phyloP scores from a whole-genome alignment of 1,140 invertebrate species.

The Bombus impatiens region DNA sequence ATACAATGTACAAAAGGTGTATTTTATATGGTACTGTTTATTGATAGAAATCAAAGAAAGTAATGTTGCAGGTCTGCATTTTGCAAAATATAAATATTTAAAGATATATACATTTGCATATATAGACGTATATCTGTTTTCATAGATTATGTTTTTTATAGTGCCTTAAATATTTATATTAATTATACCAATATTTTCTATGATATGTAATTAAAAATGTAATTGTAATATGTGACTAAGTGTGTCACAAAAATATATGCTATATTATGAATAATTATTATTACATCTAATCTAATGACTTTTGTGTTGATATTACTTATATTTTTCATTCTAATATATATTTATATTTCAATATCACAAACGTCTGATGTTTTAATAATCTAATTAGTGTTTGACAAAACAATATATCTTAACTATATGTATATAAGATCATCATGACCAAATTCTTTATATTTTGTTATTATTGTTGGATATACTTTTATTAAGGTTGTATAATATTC shows the following conservation, averaged over 20 bases:
- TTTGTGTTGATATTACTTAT: neutral
- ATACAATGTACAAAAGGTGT: conserved; percentile 21
- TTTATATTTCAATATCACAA: neutral
- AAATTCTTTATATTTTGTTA: neutral
- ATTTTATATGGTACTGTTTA: conserved; percentile 27
- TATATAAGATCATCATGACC: neutral
- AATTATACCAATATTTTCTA: conserved; percentile 27
- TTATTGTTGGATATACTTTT: conserved; percentile 3
- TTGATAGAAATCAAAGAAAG: conserved; percentile 32
- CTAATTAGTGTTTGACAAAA: neutral
- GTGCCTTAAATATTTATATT: conserved; percentile 31
- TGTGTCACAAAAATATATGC: neutral
- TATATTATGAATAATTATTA: neutral
- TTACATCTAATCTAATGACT: neutral
- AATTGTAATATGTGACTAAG: neutral
- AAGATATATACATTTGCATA: conserved; percentile 19
- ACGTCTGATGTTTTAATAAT: neutral
- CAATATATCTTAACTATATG: neutral
- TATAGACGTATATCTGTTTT: conserved; percentile 39
- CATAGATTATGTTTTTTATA: conserved; percentile 28
- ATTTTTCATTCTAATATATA: neutral
- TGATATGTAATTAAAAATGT: neutral
- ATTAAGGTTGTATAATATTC: conserved; percentile 7
- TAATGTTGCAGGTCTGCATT: conserved; percentile 51
- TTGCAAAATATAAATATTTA: conserved; percentile 42